These are phyloP conservation scores for Diarsia mendica DNA, from an alignment of 2,888 invertebrate species.

Conservation along the genomic window DNA sequence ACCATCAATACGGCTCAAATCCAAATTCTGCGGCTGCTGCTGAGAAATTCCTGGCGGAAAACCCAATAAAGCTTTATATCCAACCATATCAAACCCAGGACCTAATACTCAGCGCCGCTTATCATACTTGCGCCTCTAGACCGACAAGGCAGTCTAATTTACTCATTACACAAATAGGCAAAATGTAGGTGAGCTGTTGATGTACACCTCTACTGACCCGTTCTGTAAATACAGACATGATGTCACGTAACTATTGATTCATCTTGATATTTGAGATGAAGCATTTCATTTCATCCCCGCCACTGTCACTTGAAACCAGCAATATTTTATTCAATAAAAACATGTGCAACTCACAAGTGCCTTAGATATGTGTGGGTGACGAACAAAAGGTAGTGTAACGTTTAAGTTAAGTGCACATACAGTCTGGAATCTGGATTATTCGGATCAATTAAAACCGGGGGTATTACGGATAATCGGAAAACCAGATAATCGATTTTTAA, in stretches of 20 bases:
- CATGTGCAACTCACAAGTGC: constrained; percentile 40
- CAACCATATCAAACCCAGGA: too few species aligned
- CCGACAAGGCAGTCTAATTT: neutral
- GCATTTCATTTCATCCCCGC: neutral
- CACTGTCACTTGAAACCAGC: neutral
- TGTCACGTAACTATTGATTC: neutral
- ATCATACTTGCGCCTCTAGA: too few species aligned
- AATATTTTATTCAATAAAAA: constrained; percentile 48
- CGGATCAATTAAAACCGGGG: too few species aligned
- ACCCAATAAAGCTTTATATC: too few species aligned
- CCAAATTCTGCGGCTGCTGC: too few species aligned
- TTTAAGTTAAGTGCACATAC: neutral
- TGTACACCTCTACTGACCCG: neutral
- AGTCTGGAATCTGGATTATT: too few species aligned
- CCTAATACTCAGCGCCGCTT: too few species aligned
- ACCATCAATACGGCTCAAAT: too few species aligned
- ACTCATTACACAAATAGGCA: neutral
- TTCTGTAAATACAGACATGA: neutral
- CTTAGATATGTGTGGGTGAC: constrained; percentile 33
- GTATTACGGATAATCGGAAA: too few species aligned
- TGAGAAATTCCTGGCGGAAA: too few species aligned
- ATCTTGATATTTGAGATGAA: neutral
- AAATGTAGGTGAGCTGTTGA: neutral
- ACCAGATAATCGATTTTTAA: too few species aligned
- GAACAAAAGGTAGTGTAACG: constrained; percentile 28